Conservation (phyloP, 2,797 vertebrate genomes). For the Lepilemur ruficaudatus region DNA sequence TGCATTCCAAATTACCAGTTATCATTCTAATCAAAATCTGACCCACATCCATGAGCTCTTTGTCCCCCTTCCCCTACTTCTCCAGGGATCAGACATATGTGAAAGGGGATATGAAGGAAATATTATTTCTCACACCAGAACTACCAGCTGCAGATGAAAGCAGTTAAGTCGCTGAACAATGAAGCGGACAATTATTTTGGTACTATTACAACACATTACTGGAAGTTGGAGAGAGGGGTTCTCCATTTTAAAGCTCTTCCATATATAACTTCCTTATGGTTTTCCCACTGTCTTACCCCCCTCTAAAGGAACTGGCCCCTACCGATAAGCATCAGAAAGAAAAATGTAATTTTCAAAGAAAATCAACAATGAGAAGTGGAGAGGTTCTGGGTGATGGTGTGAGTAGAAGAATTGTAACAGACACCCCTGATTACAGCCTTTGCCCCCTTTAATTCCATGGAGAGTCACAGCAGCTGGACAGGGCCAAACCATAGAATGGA, state of each 20-base stretch:
- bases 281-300: not conserved
- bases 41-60: not conserved
- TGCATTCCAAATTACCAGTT: not conserved
- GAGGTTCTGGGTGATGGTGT: not conserved
- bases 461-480: not conserved
- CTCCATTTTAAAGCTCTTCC: not conserved
- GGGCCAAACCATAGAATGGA: not conserved
- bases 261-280: not conserved
- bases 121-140: not conserved
- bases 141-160: slow-evolving; percentile 32
- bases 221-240: not conserved
- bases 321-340: not conserved
- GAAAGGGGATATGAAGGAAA: slow-evolving; percentile 2
- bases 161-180: not conserved
- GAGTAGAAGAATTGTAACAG: not conserved
- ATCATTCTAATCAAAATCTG: slow-evolving; percentile 50
- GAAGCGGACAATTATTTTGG: slow-evolving; percentile 24
- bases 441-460: not conserved
- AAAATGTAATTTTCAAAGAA: slow-evolving; percentile 5
- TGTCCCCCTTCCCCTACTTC: not conserved
- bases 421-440: not conserved
- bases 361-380: not conserved
- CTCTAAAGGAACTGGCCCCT: not conserved
- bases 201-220: not conserved
- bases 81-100: not conserved